Evolutionary conservation across 2,797 vertebrate species (phyloP), one percentile per base, ranked within the genome.

Genomic region (Pampus argenteus): DNA sequence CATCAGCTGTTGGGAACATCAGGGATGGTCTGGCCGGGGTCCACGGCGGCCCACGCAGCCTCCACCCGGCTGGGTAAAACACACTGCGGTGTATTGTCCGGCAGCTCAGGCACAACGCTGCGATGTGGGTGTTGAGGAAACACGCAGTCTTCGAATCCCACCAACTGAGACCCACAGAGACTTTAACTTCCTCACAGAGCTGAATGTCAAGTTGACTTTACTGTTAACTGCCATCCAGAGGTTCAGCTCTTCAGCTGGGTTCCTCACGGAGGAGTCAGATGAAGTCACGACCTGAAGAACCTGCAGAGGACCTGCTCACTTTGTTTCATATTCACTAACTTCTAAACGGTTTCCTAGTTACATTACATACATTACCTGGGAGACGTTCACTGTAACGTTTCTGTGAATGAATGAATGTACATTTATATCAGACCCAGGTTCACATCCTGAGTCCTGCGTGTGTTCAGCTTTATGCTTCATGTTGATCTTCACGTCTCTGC

Each of bases 71-170:
- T 11, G 28, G 10, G 20, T 55, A 1, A 48, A 42, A 66, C 78
- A 89, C 87, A 93, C 74, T 79, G 84, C 3, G 51, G 28, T 25
- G 55, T 63, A 88, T 94, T 93, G 92, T 93, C 71, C 49, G 15
- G 36, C 11, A 38, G 54, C 64, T 48, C 20, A 40, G 82, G 87
- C 50, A 80, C 58, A 59, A 77, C 74, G 34, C 64, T 64, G 40
- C 50, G 15, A 72, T 31, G 86, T 91, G 83, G 86, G 86, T 25
- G 86, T 88, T 5, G 25, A 82, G 80, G 79, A 84, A 79, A 40
- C 14, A 11, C 51, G 55, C 23, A 1, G 70, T n/a, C 38, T 10
- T 38, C 14, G 26, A 22, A 62, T 61, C 71, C 71, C 72, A 45
- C 26, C 38, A 38, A 20, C 23, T 2, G 51, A 44, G 9, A 48